Percentiles rank a stretch among this genome's conserved stretches.
These are phyloP conservation scores for Tupaia tana DNA, from an alignment of 2,113 vertebrate genomes.

Conservation along the genomic window DNA sequence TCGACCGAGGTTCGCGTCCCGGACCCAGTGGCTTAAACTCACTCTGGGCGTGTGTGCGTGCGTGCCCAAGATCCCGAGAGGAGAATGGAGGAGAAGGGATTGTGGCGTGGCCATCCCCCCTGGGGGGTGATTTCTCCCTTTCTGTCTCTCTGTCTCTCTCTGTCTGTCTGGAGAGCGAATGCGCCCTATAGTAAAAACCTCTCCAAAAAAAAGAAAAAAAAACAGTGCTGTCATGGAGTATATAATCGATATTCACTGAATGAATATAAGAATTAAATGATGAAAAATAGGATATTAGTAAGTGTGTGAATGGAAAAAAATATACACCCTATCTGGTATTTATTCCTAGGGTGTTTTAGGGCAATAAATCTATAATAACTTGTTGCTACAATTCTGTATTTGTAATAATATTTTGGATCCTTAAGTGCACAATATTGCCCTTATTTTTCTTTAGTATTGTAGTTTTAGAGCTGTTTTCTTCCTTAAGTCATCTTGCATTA, in stretches of 20 bases:
- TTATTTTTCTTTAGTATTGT: constrained; percentile 6
- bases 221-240: neutral
- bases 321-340: neutral
- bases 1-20: no score
- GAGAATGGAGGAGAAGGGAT: no score
- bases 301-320: neutral
- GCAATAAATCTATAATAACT: neutral
- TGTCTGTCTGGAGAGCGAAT: no score
- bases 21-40: no score
- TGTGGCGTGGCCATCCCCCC: no score
- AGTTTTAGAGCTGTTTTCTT: neutral
- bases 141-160: no score
- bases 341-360: neutral
- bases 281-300: neutral
- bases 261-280: neutral
- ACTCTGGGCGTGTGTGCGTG: no score
- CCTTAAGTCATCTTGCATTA: neutral
- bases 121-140: no score
- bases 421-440: neutral
- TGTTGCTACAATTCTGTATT: neutral
- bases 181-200: no score
- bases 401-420: neutral
- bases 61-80: no score
- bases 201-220: no score
- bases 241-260: neutral